Conservation (phyloP, 2,113 vertebrate species). For the Tragelaphus buxtoni region DNA sequence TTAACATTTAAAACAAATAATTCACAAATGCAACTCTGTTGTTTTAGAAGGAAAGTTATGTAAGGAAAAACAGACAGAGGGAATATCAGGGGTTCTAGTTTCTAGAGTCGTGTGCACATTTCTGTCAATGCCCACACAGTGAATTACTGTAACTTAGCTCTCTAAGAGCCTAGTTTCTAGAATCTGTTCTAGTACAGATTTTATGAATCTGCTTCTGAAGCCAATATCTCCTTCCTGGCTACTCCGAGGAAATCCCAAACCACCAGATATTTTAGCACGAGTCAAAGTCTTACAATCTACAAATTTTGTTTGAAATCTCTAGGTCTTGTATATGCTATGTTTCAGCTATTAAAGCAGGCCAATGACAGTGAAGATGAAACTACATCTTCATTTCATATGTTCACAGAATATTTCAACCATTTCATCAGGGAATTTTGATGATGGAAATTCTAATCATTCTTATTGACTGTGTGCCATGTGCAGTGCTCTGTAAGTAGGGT, state of each 20-base stretch:
- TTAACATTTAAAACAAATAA: conserved; percentile 14
- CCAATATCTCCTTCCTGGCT: conserved; percentile 36
- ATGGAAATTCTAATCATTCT: not conserved
- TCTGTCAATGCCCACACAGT: not conserved
- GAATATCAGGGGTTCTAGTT: not conserved
- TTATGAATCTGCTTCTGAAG: conserved; percentile 53
- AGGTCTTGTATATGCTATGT: not conserved
- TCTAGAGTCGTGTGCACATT: not conserved
- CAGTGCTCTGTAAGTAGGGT: not conserved
- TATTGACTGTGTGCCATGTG: not conserved
- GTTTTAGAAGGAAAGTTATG: not conserved
- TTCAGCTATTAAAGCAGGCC: not conserved
- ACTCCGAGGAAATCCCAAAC: conserved; percentile 45
- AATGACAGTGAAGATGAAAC: not conserved
- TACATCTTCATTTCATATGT: not conserved
- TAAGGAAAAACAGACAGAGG: not conserved
- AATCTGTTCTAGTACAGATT: conserved; percentile 42
- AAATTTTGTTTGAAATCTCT: not conserved
- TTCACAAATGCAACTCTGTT: not conserved
- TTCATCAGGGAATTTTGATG: not conserved
- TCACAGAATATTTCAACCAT: not conserved
- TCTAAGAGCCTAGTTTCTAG: conserved; percentile 1
- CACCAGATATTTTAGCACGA: conserved; percentile 17
- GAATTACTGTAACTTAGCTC: conserved; percentile 18
- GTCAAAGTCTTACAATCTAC: not conserved